Evolutionary conservation across 2,888 invertebrate species (phyloP), one percentile per base, ranked within the genome.

Genomic region (Crocallis elinguaria): DNA sequence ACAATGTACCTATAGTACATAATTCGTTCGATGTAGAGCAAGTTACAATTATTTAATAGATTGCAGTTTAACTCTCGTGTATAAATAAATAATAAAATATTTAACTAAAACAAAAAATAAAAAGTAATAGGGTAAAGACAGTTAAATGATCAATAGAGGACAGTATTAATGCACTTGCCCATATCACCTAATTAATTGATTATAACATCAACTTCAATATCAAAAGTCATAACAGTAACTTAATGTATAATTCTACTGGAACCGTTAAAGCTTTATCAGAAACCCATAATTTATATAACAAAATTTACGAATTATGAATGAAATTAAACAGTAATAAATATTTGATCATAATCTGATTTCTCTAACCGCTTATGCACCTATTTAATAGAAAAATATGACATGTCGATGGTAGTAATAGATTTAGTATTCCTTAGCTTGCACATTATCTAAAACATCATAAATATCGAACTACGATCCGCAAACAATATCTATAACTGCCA

Each of bases 61-160:
- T 77, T 81, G 79, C 73, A 82, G 73, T 71, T 73, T 74, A 72
- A 81, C 73, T 82, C 72, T 82, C 72, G 64, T 81, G 74, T 86
- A 84, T 82, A 89, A 90, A 91, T 91, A 91, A 91, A 91, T 91
- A 90, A 91, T 90, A 91, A 89, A 91, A 91, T 89, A 90, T 90
- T 82, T 55, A 90, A 89, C 82, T 88, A 88, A 90, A 91, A 91
- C 90, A 90, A 91, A 85, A n/a, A 86, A 85, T 79, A 81, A 82
- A 16, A 86, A 82, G 78, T 82, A 87, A 83, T 82, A 87, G 86
- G 87, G 85, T 84, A 77, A 87, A 89, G 90, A 88, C 80, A 87
- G 86, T 82, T 84, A 83, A 80, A 87, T 84, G 86, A 86, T 87
- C 83, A 86, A 85, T 82, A 86, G 69, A 73, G 88, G 89, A 88